Conservation (phyloP, 2,113 vertebrate species). For the Tinamus guttatus region DNA sequence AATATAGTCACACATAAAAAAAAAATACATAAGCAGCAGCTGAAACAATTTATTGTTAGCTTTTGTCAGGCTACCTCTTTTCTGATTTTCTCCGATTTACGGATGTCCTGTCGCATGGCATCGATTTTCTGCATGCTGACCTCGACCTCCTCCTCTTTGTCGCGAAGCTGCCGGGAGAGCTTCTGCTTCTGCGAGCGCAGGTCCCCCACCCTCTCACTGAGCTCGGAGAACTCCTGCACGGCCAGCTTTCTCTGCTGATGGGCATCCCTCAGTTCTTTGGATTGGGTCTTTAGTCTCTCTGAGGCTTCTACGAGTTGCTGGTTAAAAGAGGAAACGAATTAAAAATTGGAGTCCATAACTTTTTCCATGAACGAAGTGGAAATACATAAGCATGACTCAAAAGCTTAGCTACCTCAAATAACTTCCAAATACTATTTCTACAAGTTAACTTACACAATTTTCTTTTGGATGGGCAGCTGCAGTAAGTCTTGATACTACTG, state of each 20-base stretch:
- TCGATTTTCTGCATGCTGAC: conserved; percentile 89
- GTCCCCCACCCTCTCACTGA: conserved; percentile 91
- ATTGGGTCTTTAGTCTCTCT: conserved; percentile 89
- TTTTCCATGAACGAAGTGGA: background rate
- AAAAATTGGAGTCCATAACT: background rate
- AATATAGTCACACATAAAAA: background rate
- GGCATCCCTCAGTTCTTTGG: conserved; percentile 92
- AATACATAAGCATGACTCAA: background rate
- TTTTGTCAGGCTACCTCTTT: conserved; percentile 85
- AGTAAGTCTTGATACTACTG: too few species aligned
- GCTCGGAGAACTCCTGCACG: conserved; percentile 92
- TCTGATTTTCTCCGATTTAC: conserved; percentile 88
- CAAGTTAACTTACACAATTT: background rate
- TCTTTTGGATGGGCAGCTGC: background rate
- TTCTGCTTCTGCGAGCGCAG: conserved; percentile 92
- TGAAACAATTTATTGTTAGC: background rate
- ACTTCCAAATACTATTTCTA: background rate
- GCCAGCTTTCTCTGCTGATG: conserved; percentile 92
- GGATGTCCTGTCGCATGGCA: conserved; percentile 87
- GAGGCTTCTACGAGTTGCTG: conserved; percentile 92
- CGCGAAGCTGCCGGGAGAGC: conserved; percentile 89
- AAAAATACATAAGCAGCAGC: background rate
- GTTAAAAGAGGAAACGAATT: background rate
- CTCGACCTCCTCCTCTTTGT: conserved; percentile 96
- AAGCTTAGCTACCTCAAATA: background rate